These are phyloP conservation scores for Sternotherus odoratus DNA, from an alignment of 2,797 vertebrate species.

Conservation along the genomic window DNA sequence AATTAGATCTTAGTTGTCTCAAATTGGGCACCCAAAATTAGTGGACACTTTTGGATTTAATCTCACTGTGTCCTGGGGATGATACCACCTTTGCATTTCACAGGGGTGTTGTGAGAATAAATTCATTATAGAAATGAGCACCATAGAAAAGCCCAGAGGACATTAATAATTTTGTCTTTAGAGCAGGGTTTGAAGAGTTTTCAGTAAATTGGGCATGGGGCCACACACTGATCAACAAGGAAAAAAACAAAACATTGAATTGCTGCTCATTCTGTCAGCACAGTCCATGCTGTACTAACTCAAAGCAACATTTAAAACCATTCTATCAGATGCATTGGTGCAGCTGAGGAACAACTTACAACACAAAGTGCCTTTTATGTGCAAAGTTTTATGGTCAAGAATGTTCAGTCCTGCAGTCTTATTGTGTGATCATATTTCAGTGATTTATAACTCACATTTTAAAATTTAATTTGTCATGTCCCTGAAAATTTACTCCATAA, in stretches of 20 bases:
- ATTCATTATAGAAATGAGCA: neutral
- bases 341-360: neutral
- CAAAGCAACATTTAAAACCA: neutral
- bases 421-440: fast-evolving
- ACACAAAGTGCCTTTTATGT: fast-evolving
- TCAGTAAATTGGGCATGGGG: neutral
- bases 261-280: neutral
- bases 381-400: neutral
- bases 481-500: fast-evolving
- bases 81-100: fast-evolving
- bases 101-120: neutral
- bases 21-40: fast-evolving
- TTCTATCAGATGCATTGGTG: fast-evolving
- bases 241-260: neutral
- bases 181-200: neutral
- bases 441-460: neutral
- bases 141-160: neutral
- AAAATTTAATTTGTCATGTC: neutral
- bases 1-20: neutral
- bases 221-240: fast-evolving
- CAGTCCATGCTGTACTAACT: fast-evolving
- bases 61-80: neutral
- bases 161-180: neutral
- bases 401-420: neutral
- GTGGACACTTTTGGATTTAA: neutral